Evolutionary conservation across 2,113 vertebrate genomes (phyloP).

Genomic region (Actenoides lindsayi): DNA sequence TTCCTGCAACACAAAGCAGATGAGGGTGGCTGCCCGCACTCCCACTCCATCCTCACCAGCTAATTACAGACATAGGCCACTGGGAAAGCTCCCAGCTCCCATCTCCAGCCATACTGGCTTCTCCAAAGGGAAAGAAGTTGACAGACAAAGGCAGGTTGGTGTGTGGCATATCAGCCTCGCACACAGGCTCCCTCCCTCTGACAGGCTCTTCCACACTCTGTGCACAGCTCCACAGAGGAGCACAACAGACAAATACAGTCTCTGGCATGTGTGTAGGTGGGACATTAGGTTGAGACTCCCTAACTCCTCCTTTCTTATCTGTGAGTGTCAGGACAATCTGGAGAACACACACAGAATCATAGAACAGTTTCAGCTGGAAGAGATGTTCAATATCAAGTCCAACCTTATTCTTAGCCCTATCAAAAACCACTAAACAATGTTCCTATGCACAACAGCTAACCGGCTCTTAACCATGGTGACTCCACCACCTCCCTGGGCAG

Average conservation of each 20-base stretch:
- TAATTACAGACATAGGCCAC: not conserved
- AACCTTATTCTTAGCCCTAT: too few species aligned
- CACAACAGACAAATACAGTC: not conserved
- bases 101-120: not conserved
- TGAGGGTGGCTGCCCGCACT: not conserved
- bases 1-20: not conserved
- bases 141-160: not conserved
- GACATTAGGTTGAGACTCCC: not conserved
- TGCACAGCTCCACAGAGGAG: not conserved
- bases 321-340: not conserved
- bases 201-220: not conserved
- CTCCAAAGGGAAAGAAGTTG: not conserved
- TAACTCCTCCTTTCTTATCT: not conserved
- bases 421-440: too few species aligned
- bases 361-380: too few species aligned
- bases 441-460: too few species aligned
- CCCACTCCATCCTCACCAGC: not conserved
- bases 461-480: too few species aligned
- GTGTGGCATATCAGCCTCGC: not conserved
- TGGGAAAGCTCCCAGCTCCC: not conserved
- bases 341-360: not conserved
- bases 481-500: too few species aligned
- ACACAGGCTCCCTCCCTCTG: fast-evolving
- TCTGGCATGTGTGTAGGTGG: fast-evolving
- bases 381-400: too few species aligned